phyloP scores from a whole-genome alignment of 2,888 invertebrate species.

The Antheraea assamensis region DNA sequence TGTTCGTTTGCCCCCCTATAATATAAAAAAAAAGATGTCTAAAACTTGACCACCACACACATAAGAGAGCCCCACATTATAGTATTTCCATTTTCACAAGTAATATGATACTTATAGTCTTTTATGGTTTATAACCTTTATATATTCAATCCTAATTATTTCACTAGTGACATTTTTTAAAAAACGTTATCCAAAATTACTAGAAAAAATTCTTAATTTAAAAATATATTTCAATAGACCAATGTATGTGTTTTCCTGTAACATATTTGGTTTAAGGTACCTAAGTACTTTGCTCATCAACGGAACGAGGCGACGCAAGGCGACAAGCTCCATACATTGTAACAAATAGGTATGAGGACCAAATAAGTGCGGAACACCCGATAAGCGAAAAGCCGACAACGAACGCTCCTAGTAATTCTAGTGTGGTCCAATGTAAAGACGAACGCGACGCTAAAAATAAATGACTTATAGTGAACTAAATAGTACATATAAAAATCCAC shows the following conservation, averaged over 20 bases:
- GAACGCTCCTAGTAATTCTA: constrained; percentile 32
- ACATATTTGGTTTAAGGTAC: constrained; percentile 9
- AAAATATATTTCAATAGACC: neutral
- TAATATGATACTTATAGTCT: no score
- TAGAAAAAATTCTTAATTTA: no score
- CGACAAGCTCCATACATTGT: constrained; percentile 19
- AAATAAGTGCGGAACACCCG: constrained; percentile 44
- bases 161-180: no score
- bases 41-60: no score
- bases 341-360: constrained; percentile 23
- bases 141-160: no score
- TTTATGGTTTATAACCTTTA: no score
- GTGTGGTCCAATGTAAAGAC: constrained; percentile 23
- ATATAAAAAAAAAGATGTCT: no score
- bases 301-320: neutral
- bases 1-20: no score
- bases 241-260: neutral
- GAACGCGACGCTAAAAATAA: neutral
- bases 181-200: no score
- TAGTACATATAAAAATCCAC: neutral
- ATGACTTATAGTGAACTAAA: neutral
- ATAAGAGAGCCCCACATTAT: no score
- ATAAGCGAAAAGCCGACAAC: constrained; percentile 50
- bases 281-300: constrained; percentile 14
- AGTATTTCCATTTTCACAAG: no score